phyloP scores from a whole-genome alignment of 2,113 vertebrate species.

The Hemiscyllium ocellatum region DNA sequence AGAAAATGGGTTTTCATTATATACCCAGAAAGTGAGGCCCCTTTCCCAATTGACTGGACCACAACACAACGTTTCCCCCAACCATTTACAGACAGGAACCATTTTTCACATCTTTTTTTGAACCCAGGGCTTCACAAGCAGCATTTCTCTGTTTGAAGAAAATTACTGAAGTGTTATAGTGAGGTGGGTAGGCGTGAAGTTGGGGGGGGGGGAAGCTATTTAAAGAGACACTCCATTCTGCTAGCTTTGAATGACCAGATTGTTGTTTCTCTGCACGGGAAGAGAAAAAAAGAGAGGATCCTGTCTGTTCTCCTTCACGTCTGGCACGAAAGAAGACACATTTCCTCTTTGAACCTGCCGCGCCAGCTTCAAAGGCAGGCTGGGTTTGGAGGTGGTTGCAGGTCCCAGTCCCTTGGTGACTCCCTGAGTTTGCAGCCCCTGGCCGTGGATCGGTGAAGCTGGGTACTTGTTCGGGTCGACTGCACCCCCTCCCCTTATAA shows the following conservation, averaged over 20 bases:
- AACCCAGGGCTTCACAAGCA: no score
- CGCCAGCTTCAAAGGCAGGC: slow-evolving; percentile 16
- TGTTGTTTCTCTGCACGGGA: slow-evolving; percentile 8
- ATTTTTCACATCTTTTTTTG: neutral
- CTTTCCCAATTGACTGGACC: no score
- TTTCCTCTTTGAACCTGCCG: slow-evolving; percentile 32
- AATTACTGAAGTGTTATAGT: no score
- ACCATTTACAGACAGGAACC: neutral
- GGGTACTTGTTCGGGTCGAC: slow-evolving; percentile 19
- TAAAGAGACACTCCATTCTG: slow-evolving; percentile 25
- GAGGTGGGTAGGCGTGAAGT: neutral
- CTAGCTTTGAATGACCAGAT: neutral
- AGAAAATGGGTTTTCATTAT: neutral
- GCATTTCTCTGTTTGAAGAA: neutral
- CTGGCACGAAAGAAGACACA: neutral
- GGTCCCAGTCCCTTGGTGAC: slow-evolving; percentile 16
- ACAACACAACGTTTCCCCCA: no score
- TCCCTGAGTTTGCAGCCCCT: neutral
- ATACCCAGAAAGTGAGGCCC: neutral
- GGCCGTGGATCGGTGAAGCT: neutral
- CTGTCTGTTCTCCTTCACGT: slow-evolving; percentile 26
- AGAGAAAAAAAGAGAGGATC: neutral
- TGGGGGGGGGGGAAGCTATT: neutral
- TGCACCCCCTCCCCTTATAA: neutral
- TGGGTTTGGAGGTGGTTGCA: neutral